Percentiles rank a stretch among this genome's conserved stretches.
Conservation (phyloP, 2,888 invertebrate genomes). For the Glaucopsyche alexis region DNA sequence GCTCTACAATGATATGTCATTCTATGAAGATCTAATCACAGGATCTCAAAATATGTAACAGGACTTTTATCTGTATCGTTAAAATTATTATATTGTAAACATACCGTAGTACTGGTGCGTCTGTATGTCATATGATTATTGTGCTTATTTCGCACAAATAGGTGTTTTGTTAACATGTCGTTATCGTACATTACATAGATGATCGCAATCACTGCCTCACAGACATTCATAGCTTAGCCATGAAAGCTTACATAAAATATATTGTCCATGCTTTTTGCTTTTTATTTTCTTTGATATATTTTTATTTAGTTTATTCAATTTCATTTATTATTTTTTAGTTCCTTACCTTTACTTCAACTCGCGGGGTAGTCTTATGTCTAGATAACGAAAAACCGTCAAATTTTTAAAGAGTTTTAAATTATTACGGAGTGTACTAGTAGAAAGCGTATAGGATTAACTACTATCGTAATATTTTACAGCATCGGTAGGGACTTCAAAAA, state of each 20-base stretch:
- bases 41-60: background rate
- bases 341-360: constrained; percentile 56
- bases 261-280: constrained; percentile 73
- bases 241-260: constrained; percentile 61
- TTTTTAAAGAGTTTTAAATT: background rate
- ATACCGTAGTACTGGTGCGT: constrained; percentile 19
- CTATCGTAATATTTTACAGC: constrained; percentile 46
- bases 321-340: constrained; percentile 53
- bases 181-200: constrained; percentile 54
- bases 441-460: constrained; percentile 40
- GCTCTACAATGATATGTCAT: too few relatives aligned
- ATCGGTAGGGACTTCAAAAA: constrained; percentile 44
- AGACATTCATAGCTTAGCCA: constrained; percentile 78
- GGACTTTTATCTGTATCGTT: background rate
- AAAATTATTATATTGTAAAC: background rate
- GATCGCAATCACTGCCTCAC: constrained; percentile 79
- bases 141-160: constrained; percentile 45
- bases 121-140: constrained; percentile 34
- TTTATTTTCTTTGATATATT: constrained; percentile 58
- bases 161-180: constrained; percentile 44
- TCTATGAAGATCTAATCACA: background rate
- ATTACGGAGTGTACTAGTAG: background rate
- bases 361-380: background rate
- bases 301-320: constrained; percentile 58
- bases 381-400: background rate